phyloP scores from a whole-genome alignment of 2,888 invertebrate genomes.

The Allophyes oxyacanthae region DNA sequence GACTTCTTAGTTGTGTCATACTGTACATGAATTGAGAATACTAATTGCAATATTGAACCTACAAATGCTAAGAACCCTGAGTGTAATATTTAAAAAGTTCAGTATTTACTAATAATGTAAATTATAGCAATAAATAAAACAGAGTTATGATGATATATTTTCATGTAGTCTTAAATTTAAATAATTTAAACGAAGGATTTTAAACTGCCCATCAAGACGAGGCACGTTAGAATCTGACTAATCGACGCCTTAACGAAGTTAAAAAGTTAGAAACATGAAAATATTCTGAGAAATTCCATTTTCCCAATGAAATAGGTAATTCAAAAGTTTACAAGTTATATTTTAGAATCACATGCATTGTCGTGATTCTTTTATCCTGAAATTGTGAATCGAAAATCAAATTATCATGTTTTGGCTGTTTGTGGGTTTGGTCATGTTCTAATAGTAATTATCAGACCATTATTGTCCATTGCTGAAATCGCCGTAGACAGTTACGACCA shows the following conservation, averaged over 20 bases:
- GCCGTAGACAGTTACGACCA: conserved; percentile 16
- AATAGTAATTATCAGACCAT: conserved; percentile 17
- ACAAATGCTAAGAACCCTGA: too few species aligned
- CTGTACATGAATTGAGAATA: too few species aligned
- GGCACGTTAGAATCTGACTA: conserved; percentile 34
- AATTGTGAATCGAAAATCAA: too few species aligned
- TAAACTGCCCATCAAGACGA: conserved; percentile 21
- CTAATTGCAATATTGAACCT: too few species aligned
- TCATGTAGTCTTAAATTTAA: not conserved
- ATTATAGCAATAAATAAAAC: too few species aligned
- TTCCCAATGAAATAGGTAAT: too few species aligned
- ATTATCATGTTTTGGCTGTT: not conserved
- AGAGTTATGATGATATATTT: too few species aligned
- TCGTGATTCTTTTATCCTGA: too few species aligned
- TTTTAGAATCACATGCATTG: not conserved
- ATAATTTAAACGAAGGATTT: conserved; percentile 5
- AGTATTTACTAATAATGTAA: too few species aligned
- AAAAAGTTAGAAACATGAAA: conserved; percentile 7
- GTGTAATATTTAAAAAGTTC: too few species aligned
- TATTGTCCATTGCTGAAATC: conserved; percentile 18
- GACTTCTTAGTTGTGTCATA: too few species aligned
- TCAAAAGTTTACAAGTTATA: not conserved
- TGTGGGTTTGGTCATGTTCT: conserved; percentile 1
- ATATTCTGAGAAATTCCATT: too few species aligned
- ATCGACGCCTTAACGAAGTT: conserved; percentile 23